Percentiles rank a stretch among this genome's conserved stretches.
Conservation (phyloP, 1,140 invertebrate species). For the Diabrotica virgifera region DNA sequence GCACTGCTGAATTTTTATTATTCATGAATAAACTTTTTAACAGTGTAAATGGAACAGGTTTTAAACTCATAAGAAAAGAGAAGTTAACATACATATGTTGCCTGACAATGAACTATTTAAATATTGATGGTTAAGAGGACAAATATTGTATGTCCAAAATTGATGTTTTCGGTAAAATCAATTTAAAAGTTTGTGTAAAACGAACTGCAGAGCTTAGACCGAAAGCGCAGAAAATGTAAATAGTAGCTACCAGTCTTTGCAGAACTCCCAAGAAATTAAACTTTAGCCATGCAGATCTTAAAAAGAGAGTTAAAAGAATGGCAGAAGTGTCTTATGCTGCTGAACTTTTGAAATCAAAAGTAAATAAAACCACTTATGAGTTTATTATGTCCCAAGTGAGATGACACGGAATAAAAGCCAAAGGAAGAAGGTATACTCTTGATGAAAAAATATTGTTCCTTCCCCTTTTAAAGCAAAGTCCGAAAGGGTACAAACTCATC, state of each 20-base stretch:
- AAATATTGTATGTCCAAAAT: no score
- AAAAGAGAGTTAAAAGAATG: not conserved
- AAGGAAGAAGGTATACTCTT: conserved; percentile 29
- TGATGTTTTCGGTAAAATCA: no score
- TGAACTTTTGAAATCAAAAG: not conserved
- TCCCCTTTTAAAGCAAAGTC: conserved; percentile 35
- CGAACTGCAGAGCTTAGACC: conserved; percentile 6
- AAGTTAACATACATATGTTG: no score
- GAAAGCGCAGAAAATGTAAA: conserved; percentile 4
- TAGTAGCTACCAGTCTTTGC: conserved; percentile 4
- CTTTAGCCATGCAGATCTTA: not conserved
- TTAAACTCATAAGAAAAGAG: not conserved
- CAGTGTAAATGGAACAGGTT: conserved; percentile 3
- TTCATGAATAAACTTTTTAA: conserved; percentile 17
- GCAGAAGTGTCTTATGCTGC: not conserved
- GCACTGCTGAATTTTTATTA: conserved; percentile 7
- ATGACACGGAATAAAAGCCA: conserved; percentile 12
- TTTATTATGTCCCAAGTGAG: conserved; percentile 27
- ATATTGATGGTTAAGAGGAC: no score
- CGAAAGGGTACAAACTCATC: conserved; percentile 34
- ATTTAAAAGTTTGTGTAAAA: no score
- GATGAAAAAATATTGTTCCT: conserved; percentile 36
- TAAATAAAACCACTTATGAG: conserved; percentile 20
- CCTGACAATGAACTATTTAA: no score
- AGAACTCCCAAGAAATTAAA: not conserved